Conservation (phyloP, 1,140 invertebrate species). For the Chelonus insularis region DNA sequence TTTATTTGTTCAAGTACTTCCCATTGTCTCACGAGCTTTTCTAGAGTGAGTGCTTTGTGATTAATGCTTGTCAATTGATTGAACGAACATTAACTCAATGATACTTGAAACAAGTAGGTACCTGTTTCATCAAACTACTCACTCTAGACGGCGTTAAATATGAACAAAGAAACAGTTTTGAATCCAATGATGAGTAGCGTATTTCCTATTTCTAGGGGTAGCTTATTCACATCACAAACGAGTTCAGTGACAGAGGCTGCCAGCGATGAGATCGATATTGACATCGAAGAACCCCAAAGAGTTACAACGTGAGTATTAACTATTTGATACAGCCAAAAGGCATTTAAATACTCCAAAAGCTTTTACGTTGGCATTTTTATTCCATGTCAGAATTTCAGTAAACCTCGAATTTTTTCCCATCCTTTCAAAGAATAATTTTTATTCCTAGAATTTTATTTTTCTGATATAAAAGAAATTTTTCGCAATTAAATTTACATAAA, state of each 20-base stretch:
- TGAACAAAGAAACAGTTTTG: constrained; percentile 31
- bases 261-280: constrained; percentile 74
- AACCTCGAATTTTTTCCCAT: too few relatives aligned
- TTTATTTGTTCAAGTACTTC: background rate
- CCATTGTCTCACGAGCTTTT: background rate
- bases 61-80: background rate
- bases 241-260: constrained; percentile 72
- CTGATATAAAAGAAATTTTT: too few relatives aligned
- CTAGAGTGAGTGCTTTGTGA: background rate
- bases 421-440: too few relatives aligned
- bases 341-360: too few relatives aligned
- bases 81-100: background rate
- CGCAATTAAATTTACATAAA: too few relatives aligned
- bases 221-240: constrained; percentile 68
- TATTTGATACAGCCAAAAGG: background rate
- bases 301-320: constrained; percentile 66
- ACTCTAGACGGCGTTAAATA: constrained; percentile 4
- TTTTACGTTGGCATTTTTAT: too few relatives aligned
- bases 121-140: background rate
- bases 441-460: too few relatives aligned
- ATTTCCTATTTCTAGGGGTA: constrained; percentile 55
- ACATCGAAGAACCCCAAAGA: constrained; percentile 67
- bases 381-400: too few relatives aligned
- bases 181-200: constrained; percentile 43
- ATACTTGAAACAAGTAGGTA: background rate